These are phyloP conservation scores for Nemotelus nigrinus DNA, from an alignment of 2,888 invertebrate genomes.

Conservation along the genomic window DNA sequence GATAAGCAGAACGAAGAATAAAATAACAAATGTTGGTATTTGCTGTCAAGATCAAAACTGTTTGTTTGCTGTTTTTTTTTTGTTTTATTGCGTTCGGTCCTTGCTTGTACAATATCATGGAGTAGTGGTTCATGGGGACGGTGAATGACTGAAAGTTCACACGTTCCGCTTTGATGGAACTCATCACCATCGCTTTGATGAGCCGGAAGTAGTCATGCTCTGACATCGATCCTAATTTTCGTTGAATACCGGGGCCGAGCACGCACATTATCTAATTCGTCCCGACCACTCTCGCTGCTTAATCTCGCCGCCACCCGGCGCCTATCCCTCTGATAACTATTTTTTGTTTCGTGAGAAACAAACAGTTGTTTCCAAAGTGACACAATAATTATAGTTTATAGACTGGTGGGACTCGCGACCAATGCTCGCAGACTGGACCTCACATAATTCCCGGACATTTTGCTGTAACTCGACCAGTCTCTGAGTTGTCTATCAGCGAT, in stretches of 20 bases:
- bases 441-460: conserved; percentile 11
- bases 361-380: conserved; percentile 46
- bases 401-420: conserved; percentile 23
- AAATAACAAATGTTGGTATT: not conserved
- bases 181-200: conserved; percentile 1
- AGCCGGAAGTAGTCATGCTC: conserved; percentile 34
- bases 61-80: not conserved
- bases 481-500: not conserved
- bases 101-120: no score
- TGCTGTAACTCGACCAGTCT: not conserved
- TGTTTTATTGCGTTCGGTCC: no score
- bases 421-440: conserved; percentile 32
- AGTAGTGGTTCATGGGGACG: no score
- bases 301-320: not conserved
- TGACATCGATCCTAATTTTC: not conserved
- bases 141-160: not conserved
- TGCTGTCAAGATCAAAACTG: not conserved
- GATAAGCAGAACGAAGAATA: not conserved
- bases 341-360: conserved; percentile 44
- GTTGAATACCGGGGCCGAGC: not conserved
- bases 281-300: not conserved
- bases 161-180: not conserved
- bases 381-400: conserved; percentile 42
- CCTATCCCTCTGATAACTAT: conserved; percentile 24
- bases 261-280: conserved; percentile 29